Evolutionary conservation across 2,888 invertebrate genomes (phyloP), one percentile per base, ranked within the genome.

Genomic region (Tenodera sinensis): DNA sequence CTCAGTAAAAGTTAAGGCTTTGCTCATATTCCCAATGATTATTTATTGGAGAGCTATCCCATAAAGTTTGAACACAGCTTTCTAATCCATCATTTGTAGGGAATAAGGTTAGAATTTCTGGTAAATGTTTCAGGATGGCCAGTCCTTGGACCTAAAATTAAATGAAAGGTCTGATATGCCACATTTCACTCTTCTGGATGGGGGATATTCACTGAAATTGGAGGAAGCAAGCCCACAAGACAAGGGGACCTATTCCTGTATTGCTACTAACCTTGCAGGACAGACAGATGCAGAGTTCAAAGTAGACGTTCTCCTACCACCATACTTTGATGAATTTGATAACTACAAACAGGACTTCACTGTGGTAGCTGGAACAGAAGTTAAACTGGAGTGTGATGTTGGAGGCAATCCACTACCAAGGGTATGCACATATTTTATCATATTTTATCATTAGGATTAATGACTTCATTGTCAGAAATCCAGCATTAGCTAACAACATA

Each of bases 261-360:
- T 94, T 2, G 95, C 95, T 0, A 93, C 93, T 30, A 96, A 96
- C 92, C 93, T 93, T 0, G 95, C 95, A 0, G 96, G 96, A 0
- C 93, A 94, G 0, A 93, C 94, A 1, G 93, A 94, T 85, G 94
- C 95, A 1, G 93, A 93, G 0, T 94, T 95, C 87, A 91, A 92
- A n/a, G 92, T 96, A 0, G 92, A 92, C 25, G 95, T 96, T 0
- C 94, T 95, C 90, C 94, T 95, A 94, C 92, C 94, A 86, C 94
- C 95, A 0, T 86, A 83, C 15, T 93, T 94, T 85, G 12, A 92
- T 8, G 91, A 92, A 12, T 83, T 85, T 28, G 42, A 27, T 28
- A 83, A 84, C 27, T 81, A 89, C 71, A 47, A 85, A n/a, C 89
- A 87, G 34, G 89, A 84, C 25, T 54, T 28, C 30, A 89, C 83